Percentiles rank a stretch among this genome's conserved stretches.
Conservation (phyloP, 2,797 vertebrate species). For the Antrozous pallidus region DNA sequence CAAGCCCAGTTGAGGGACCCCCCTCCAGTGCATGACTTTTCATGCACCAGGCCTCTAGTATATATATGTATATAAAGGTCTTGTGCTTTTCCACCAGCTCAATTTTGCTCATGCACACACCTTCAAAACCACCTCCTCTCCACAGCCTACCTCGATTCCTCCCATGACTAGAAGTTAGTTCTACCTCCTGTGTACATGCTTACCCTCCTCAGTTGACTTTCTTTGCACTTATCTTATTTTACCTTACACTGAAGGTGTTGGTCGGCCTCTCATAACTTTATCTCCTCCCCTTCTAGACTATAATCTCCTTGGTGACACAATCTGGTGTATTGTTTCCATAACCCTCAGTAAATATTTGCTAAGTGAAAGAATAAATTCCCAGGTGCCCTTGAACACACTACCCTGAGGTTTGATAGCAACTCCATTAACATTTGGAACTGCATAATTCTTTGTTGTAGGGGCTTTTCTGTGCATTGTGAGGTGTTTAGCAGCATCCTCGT, state of each 20-base stretch:
- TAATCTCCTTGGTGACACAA: background rate
- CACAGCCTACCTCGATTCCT: background rate
- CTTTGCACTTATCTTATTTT: background rate
- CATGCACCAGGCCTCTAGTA: too few relatives aligned
- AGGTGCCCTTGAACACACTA: background rate
- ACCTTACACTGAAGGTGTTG: background rate
- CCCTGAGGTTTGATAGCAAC: background rate
- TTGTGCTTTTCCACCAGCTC: background rate
- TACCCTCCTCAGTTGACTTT: background rate
- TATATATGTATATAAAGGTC: background rate
- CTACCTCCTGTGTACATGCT: background rate
- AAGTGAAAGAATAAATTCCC: constrained; percentile 10
- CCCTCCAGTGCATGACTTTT: too few relatives aligned
- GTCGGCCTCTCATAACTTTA: background rate
- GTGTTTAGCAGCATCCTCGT: too few relatives aligned
- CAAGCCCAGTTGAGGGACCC: too few relatives aligned
- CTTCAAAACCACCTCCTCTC: background rate
- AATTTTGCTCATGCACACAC: background rate
- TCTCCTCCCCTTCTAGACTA: background rate
- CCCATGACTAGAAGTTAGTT: background rate
- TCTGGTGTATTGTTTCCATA: background rate
- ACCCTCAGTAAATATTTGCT: constrained; percentile 7
- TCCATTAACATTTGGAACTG: background rate
- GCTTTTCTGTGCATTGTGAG: too few relatives aligned
- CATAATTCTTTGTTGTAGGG: too few relatives aligned